Evolutionary conservation across 2,797 vertebrate genomes (phyloP), one percentile per base, ranked within the genome.

Genomic region (Allobates femoralis): DNA sequence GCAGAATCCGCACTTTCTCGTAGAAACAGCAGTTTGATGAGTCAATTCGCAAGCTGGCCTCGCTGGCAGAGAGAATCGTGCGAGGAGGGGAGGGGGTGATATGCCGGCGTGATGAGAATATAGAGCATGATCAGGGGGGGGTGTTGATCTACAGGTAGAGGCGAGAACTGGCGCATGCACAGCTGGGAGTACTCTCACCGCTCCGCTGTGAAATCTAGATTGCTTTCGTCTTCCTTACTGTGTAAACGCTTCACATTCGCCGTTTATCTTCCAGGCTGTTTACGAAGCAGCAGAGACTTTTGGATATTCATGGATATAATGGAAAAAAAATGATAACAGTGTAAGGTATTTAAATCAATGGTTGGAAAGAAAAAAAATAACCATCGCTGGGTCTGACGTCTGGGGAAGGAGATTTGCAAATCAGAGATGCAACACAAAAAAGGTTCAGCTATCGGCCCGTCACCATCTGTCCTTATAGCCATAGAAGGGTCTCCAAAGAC

Each of bases 21-120:
- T 66, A 81, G 78, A 88, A 88, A 85, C 86, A 88, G 86, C 86
- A 88, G 86, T 88, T 88, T 84, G 86, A 88, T 85, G 71, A 88
- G 77, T 88, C 86, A 88, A 88, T 88, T 85, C 76, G 58, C 86
- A 88, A 88, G 82, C 86, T 88, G 86, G 86, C 83, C 83, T 88
- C 64, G 58, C 77, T 85, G 86, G 82, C 82, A 81, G 30, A 32
- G 60, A 81, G 78, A 84, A 32, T 71, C 3, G 81, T 71, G 67
- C 15, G 23, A 37, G 28, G 37, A 51, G 34, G 84, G 50, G 15
- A 34, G 3, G 14, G 79, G 60, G 32, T 53, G 46, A 50, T 15
- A 30, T 19, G 77, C 46, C 8, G 21, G 30, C 83, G 86, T 88
- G 86, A 88, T 50, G 53, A 30, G 86, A 88, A 88, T 88, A 62